phyloP scores from a whole-genome alignment of 2,797 vertebrate genomes.

The Nothura maculosa region DNA sequence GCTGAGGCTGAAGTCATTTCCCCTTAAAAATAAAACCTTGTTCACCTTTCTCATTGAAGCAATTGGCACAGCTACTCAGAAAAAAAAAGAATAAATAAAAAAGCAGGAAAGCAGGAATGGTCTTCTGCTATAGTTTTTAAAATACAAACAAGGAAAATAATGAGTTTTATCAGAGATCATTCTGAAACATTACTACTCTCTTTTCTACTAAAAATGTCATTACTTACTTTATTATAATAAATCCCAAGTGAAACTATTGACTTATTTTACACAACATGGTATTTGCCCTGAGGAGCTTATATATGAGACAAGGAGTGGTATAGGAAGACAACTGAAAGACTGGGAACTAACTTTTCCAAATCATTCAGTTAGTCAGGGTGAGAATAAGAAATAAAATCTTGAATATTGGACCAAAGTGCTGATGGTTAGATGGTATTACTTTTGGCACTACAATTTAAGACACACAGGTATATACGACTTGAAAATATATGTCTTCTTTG shows the following conservation, averaged over 20 bases:
- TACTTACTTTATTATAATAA: neutral
- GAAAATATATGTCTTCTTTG: neutral
- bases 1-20: neutral
- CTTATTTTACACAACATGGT: neutral
- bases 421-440: neutral
- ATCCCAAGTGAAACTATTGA: neutral
- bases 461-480: neutral
- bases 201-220: neutral
- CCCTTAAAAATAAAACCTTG: neutral
- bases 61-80: neutral
- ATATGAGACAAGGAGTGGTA: neutral
- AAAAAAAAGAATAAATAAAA: too few species aligned
- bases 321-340: neutral
- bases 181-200: neutral
- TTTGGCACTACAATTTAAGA: neutral
- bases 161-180: neutral
- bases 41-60: neutral
- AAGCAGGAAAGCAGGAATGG: too few species aligned
- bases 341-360: neutral
- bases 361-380: neutral
- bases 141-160: neutral
- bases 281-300: neutral
- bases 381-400: neutral
- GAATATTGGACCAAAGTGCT: neutral
- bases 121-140: neutral